A percentile compares a stretch with the other conserved stretches of the same genome.
phyloP scores from a whole-genome alignment of 1,140 invertebrate genomes.

The Drosophila nebulosa region DNA sequence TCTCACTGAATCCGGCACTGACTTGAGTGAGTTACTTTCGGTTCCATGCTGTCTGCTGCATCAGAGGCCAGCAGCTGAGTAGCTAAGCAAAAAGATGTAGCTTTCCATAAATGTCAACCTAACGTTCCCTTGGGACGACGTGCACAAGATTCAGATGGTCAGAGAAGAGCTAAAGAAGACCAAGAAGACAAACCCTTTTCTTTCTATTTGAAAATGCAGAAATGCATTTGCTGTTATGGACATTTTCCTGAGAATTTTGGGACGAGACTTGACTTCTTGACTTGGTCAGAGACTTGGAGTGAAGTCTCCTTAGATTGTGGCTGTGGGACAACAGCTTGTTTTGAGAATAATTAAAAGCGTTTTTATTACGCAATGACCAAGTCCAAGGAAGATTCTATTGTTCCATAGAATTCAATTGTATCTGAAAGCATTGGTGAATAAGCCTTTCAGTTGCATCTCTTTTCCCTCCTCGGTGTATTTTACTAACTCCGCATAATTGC shows the following conservation, averaged over 20 bases:
- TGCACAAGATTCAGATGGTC: constrained; percentile 10
- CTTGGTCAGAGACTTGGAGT: not conserved
- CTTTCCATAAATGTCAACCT: constrained; percentile 36
- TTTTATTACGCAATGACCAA: not conserved
- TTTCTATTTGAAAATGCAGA: constrained; percentile 46
- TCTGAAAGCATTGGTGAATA: not conserved
- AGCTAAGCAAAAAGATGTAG: constrained; percentile 4
- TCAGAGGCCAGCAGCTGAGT: not conserved
- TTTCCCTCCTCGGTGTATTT: constrained; percentile 13
- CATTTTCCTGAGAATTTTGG: constrained; percentile 39
- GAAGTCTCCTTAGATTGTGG: not conserved
- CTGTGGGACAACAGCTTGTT: not conserved
- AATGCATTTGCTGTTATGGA: constrained; percentile 36
- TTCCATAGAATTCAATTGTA: not conserved
- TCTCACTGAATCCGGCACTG: not conserved
- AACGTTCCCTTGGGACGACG: constrained; percentile 43
- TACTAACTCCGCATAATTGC: constrained; percentile 40
- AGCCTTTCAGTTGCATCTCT: not conserved
- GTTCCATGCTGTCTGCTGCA: constrained; percentile 44
- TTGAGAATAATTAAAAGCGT: not conserved
- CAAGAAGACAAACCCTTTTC: constrained; percentile 21
- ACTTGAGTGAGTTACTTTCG: constrained; percentile 23
- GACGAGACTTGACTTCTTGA: constrained; percentile 18
- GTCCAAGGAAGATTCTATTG: not conserved
- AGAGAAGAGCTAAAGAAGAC: not conserved